Percentiles rank a stretch among this genome's conserved stretches.
Evolutionary conservation across 2,797 vertebrate genomes (phyloP).

Genomic region (Sebastes itinus): DNA sequence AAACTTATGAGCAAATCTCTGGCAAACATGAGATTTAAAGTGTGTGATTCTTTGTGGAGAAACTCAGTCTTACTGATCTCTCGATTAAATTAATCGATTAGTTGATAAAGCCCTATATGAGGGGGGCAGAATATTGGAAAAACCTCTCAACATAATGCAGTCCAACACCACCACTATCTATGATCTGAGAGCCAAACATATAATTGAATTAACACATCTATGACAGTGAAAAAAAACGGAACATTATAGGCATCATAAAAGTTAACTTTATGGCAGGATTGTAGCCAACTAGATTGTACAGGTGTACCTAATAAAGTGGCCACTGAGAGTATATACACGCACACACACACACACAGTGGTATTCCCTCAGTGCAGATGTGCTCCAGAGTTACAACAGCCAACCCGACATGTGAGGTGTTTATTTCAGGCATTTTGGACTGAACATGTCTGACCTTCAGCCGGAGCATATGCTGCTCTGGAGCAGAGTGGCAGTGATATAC

Average conservation of each 20-base stretch:
- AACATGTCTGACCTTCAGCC: conserved; percentile 82
- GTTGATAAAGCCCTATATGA: background rate
- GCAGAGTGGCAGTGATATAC: conserved; percentile 60
- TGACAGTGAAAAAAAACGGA: background rate
- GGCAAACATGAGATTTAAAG: accelerated
- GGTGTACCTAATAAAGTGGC: background rate
- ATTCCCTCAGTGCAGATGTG: conserved; percentile 56
- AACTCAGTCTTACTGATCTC: no score
- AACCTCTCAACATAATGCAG: background rate
- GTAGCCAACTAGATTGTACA: background rate
- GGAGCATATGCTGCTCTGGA: conserved; percentile 81
- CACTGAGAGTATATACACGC: background rate
- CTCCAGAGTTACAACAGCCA: conserved; percentile 53
- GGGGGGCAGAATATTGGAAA: background rate
- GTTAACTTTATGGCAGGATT: background rate
- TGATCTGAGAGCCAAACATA: background rate
- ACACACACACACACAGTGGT: background rate
- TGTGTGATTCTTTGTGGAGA: no score
- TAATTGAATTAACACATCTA: background rate
- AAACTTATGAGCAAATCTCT: no score
- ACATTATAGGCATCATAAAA: background rate
- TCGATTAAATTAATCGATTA: no score
- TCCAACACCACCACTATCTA: background rate
- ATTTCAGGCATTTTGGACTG: conserved; percentile 76
- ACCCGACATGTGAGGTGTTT: conserved; percentile 63